These are phyloP conservation scores for Bradypodion pumilum DNA, from an alignment of 2,797 vertebrate genomes.

Conservation along the genomic window DNA sequence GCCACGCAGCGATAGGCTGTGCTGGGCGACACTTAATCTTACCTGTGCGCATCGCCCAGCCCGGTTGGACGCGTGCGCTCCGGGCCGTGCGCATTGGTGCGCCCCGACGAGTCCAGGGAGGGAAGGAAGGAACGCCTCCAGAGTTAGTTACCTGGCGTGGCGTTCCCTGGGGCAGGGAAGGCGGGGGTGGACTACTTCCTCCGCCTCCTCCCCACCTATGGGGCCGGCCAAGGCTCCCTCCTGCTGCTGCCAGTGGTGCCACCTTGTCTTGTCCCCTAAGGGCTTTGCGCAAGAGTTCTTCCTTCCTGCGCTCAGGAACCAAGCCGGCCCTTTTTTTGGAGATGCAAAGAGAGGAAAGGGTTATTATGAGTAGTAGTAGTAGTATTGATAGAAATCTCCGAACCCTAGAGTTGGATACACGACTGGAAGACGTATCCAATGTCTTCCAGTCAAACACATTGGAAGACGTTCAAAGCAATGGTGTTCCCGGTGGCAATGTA, in stretches of 20 bases:
- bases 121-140: no score
- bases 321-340: no score
- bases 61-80: background rate
- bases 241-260: no score
- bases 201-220: no score
- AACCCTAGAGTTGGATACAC: no score
- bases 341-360: no score
- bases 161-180: background rate
- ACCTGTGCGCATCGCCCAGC: conserved; percentile 17
- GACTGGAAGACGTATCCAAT: no score
- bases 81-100: background rate
- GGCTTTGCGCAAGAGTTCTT: background rate
- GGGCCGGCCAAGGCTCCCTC: background rate
- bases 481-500: no score
- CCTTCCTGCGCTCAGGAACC: background rate
- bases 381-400: no score
- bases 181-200: background rate
- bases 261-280: background rate
- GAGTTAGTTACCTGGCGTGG: background rate
- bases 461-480: no score
- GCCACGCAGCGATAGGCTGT: conserved; percentile 53
- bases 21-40: conserved; percentile 32
- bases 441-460: no score
- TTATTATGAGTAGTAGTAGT: no score
- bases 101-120: background rate